phyloP scores from a whole-genome alignment of 1,140 invertebrate species.

The Samia ricini region DNA sequence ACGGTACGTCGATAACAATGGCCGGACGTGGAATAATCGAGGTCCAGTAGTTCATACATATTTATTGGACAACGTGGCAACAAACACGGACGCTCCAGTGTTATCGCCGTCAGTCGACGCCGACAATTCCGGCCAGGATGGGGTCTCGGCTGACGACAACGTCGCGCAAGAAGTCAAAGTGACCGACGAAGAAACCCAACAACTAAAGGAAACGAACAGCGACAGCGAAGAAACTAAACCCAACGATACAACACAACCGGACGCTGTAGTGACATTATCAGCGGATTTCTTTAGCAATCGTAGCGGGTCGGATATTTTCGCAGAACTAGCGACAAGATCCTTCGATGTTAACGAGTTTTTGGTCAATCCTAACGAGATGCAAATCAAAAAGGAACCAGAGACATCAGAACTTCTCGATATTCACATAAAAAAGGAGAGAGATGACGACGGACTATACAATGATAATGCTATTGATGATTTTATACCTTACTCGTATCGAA shows the following conservation, averaged over 20 bases:
- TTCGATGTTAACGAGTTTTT: slow-evolving; percentile 68
- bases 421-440: slow-evolving; percentile 45
- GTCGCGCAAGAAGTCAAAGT: slow-evolving; percentile 69
- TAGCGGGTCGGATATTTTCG: slow-evolving; percentile 58
- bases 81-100: slow-evolving; percentile 54
- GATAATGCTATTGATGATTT: slow-evolving; percentile 73
- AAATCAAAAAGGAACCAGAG: slow-evolving; percentile 57
- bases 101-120: slow-evolving; percentile 36
- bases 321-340: slow-evolving; percentile 55
- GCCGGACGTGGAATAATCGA: slow-evolving; percentile 56
- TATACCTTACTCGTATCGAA: slow-evolving; percentile 61
- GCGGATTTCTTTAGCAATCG: slow-evolving; percentile 53
- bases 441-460: slow-evolving; percentile 50
- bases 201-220: neutral
- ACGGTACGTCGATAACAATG: slow-evolving; percentile 54
- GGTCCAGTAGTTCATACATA: slow-evolving; percentile 63
- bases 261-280: slow-evolving; percentile 59
- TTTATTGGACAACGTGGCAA: slow-evolving; percentile 67
- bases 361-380: slow-evolving; percentile 49
- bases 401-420: slow-evolving; percentile 38
- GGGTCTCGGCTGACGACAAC: slow-evolving; percentile 62
- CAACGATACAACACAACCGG: slow-evolving; percentile 26
- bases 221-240: slow-evolving; percentile 18
- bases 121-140: slow-evolving; percentile 43
- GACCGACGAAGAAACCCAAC: slow-evolving; percentile 40